Percentiles rank a stretch among this genome's conserved stretches.
These are phyloP conservation scores for Gerris lacustris DNA, from an alignment of 2,888 invertebrate species.

Conservation along the genomic window DNA sequence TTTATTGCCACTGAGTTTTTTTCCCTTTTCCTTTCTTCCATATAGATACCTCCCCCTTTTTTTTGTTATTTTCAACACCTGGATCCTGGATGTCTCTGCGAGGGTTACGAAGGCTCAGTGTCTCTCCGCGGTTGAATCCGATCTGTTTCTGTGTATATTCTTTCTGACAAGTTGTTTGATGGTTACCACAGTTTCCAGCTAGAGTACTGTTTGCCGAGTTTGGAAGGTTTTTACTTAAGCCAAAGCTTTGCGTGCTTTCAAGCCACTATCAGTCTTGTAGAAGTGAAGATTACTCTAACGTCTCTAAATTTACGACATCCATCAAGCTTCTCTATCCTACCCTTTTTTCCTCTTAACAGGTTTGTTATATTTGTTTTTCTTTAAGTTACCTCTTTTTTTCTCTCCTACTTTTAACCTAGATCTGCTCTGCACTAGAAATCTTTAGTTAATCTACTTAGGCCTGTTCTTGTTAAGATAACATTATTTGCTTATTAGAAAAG, in stretches of 20 bases:
- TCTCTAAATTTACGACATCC: not conserved
- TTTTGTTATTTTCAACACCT: not conserved
- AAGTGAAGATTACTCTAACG: not conserved
- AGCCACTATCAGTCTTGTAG: not conserved
- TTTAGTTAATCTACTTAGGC: no score
- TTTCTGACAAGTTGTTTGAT: not conserved
- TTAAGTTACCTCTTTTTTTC: no score
- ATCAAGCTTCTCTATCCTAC: not conserved
- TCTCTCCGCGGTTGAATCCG: not conserved
- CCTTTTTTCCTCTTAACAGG: not conserved
- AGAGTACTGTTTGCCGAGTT: not conserved
- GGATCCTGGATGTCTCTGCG: not conserved
- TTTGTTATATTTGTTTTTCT: not conserved
- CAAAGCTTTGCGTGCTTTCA: not conserved
- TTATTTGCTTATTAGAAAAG: no score
- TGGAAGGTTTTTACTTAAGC: no score
- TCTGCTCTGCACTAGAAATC: no score
- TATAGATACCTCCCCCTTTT: not conserved
- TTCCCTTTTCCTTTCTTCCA: not conserved
- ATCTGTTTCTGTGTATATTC: not conserved
- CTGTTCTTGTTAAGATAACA: no score
- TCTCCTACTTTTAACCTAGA: no score
- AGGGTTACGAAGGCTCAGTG: not conserved
- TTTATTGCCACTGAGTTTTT: conserved; percentile 1
- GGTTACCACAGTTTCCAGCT: not conserved